Percentiles rank a stretch among this genome's conserved stretches.
Conservation (phyloP, 2,797 vertebrate genomes). For the Gephyroberyx darwinii region DNA sequence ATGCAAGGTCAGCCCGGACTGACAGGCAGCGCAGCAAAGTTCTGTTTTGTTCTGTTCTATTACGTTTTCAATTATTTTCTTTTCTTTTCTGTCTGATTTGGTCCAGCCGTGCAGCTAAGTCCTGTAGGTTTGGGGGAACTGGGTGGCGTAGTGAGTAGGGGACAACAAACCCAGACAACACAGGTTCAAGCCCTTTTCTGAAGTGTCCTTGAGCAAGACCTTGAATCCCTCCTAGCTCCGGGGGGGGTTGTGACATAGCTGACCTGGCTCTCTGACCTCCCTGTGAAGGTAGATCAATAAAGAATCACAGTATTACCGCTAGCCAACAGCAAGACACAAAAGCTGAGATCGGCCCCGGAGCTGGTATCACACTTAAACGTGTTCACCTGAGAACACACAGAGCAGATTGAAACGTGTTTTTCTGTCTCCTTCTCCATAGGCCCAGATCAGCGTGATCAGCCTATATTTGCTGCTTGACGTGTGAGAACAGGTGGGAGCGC, state of each 20-base stretch:
- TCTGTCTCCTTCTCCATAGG: conserved; percentile 8
- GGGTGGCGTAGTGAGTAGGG: too few species aligned
- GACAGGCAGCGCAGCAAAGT: conserved; percentile 9
- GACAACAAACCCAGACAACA: too few species aligned
- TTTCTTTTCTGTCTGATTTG: neutral
- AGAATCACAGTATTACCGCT: neutral
- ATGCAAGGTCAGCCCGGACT: neutral
- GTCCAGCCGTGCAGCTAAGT: too few species aligned
- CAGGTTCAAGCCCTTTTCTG: too few species aligned
- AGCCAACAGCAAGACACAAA: neutral
- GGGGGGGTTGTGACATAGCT: neutral
- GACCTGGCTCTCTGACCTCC: conserved; percentile 23
- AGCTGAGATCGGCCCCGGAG: conserved; percentile 22
- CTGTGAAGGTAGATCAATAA: too few species aligned
- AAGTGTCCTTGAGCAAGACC: too few species aligned
- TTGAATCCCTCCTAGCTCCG: neutral
- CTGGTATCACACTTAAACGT: conserved; percentile 4
- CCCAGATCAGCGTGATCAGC: conserved; percentile 40
- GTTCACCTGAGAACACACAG: conserved; percentile 26
- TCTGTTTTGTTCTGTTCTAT: conserved; percentile 5
- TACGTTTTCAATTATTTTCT: conserved; percentile 1
- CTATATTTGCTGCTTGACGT: conserved; percentile 55
- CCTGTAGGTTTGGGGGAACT: too few species aligned
- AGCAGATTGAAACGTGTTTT: conserved; percentile 34
- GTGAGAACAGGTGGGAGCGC: conserved; percentile 70